Conservation (phyloP, 2,113 vertebrate genomes). For the Corythornis madagascariensis region DNA sequence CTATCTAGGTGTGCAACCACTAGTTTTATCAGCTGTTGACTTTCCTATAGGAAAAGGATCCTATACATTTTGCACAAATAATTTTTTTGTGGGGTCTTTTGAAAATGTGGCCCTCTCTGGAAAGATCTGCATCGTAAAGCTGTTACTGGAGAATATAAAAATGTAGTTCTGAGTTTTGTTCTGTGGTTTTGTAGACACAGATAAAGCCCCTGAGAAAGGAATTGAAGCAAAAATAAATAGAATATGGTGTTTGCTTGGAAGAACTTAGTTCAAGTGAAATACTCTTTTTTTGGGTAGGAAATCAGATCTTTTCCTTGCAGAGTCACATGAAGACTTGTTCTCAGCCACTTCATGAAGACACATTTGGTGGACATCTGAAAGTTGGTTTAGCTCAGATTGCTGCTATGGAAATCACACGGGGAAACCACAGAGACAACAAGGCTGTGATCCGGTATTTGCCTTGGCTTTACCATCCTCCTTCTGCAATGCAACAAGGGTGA, state of each 20-base stretch:
- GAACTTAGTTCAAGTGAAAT: not conserved
- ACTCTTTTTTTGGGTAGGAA: not conserved
- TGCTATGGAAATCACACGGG: slow-evolving; percentile 97
- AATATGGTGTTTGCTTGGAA: not conserved
- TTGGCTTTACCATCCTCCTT: slow-evolving; percentile 97
- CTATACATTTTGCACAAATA: not conserved
- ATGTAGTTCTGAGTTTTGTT: not conserved
- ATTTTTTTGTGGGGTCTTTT: not conserved
- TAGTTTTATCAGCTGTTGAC: not conserved
- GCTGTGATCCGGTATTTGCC: slow-evolving; percentile 94
- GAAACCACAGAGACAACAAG: slow-evolving; percentile 98
- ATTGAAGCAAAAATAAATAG: not conserved
- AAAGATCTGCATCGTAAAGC: not conserved
- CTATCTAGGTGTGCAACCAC: not conserved
- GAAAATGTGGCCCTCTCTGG: not conserved
- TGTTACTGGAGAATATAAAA: not conserved
- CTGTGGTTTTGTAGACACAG: not conserved
- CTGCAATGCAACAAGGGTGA: slow-evolving; percentile 98
- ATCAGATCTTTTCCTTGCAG: slow-evolving; percentile 73
- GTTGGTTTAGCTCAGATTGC: slow-evolving; percentile 95
- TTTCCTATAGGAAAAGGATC: not conserved
- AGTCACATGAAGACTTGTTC: slow-evolving; percentile 99
- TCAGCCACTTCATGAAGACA: slow-evolving; percentile 96
- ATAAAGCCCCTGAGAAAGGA: not conserved
- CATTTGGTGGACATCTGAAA: slow-evolving; percentile 97